phyloP scores from a whole-genome alignment of 2,888 invertebrate genomes.

The Drosophila colorata region DNA sequence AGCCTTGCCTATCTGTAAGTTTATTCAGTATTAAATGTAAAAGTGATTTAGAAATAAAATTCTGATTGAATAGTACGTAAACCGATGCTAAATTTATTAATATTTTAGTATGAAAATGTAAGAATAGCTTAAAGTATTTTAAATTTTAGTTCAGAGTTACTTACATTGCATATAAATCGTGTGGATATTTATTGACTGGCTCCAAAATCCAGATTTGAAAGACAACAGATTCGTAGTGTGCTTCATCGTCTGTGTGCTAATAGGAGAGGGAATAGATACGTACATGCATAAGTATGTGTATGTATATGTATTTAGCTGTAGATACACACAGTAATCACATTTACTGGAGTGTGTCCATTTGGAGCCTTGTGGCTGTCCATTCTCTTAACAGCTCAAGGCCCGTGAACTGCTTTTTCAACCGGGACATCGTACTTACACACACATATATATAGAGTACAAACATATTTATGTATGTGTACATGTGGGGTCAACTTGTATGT shows the following conservation, averaged over 20 bases:
- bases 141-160: constrained; percentile 5
- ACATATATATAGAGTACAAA: constrained; percentile 15
- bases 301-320: constrained; percentile 20
- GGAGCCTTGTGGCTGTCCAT: constrained; percentile 44
- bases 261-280: constrained; percentile 12
- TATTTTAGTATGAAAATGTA: too few species aligned
- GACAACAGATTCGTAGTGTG: constrained; percentile 20
- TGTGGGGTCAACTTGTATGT: constrained; percentile 71
- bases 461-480: constrained; percentile 24
- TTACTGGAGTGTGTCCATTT: constrained; percentile 53
- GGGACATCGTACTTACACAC: constrained; percentile 43
- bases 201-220: background rate
- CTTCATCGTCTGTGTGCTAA: constrained; percentile 3
- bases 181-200: constrained; percentile 9
- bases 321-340: constrained; percentile 45
- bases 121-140: background rate
- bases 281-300: constrained; percentile 10
- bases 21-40: too few species aligned
- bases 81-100: too few species aligned
- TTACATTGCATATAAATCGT: constrained; percentile 15
- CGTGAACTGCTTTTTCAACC: constrained; percentile 31
- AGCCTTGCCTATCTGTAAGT: too few species aligned
- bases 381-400: constrained; percentile 20
- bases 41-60: too few species aligned
- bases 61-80: too few species aligned